Evolutionary conservation across 1,140 invertebrate genomes (phyloP).

Genomic region (Caenorhabditis remanei): DNA sequence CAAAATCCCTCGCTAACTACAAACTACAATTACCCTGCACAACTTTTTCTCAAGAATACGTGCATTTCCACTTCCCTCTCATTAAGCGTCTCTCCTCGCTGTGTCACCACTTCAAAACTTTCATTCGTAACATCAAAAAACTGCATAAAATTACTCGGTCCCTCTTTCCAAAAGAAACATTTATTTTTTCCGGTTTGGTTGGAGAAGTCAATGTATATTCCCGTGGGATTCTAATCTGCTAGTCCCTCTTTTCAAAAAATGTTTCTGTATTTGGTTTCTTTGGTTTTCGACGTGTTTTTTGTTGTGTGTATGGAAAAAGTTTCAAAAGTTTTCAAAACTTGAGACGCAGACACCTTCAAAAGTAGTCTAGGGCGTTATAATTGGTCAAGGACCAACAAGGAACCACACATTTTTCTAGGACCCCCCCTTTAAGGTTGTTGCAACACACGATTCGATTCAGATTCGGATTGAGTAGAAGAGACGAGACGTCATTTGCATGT

Average conservation of each 20-base stretch:
- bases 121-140: too few relatives aligned
- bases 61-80: background rate
- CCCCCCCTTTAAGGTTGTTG: background rate
- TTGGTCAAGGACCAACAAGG: slow-evolving; percentile 14
- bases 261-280: slow-evolving; percentile 14
- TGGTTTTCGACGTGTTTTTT: slow-evolving; percentile 40
- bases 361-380: background rate
- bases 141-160: too few relatives aligned
- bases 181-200: too few relatives aligned
- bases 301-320: slow-evolving; percentile 15
- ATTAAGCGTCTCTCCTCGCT: too few relatives aligned
- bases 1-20: too few relatives aligned
- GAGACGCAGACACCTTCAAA: slow-evolving; percentile 14
- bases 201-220: background rate
- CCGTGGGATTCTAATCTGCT: slow-evolving; percentile 43
- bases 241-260: background rate
- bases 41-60: background rate
- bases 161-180: too few relatives aligned
- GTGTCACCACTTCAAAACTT: too few relatives aligned
- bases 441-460: too few relatives aligned
- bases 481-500: slow-evolving; percentile 43
- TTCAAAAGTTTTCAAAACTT: background rate
- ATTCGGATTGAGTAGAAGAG: background rate
- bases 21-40: background rate
- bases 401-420: background rate